Base-by-base conservation (phyloP, 2,113 vertebrate species). In the Percina caprodes region DNA sequence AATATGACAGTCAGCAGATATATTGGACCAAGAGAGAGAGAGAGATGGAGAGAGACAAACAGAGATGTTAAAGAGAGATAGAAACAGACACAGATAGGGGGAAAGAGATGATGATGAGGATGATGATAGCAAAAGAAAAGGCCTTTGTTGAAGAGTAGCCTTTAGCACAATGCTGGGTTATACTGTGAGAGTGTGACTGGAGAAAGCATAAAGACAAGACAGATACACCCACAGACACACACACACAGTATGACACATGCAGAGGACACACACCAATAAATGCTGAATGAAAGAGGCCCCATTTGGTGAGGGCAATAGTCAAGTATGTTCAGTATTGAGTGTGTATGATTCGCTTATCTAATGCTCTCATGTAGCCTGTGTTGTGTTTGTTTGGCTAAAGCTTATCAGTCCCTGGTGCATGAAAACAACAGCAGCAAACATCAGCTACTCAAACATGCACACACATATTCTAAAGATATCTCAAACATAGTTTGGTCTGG, bases 391-490 rank as follows among this genome's bases (percentile, higher is more conserved):
- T 91, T 94, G 92, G 86, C 86, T 77, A 48, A 75, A 77, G 86
- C 91, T 95, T 94, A 95, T 95, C 93, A 90, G 91, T 80, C 82
- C 79, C 79, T n/a, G 74, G 82, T 82, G 89, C 91, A 91, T 74
- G 77, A 90, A 85, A 91, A 91, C 77, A 59, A 89, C 90, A 92
- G 91, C 88, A 82, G 86, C 92, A 90, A 89, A 91, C 81, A 91
- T 77, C 77, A 82, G 84, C 77, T 66, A 85, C 87, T 83, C 80
- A 89, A 74, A 90, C 56, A 88, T n/a, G 70, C 18, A 21, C 73
- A 78, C 18, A 21, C 73, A 55, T 33, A 77, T 87, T 86, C 91
- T 80, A 72, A 85, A 89, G 78, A 83, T 80, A 88, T 90, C 85
- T 74, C 72, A 13, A 86, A 61, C 69, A 55, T 30, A 61, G 74